Evolutionary conservation across 2,797 vertebrate genomes (phyloP).

Genomic region (Knipowitschia caucasica): DNA sequence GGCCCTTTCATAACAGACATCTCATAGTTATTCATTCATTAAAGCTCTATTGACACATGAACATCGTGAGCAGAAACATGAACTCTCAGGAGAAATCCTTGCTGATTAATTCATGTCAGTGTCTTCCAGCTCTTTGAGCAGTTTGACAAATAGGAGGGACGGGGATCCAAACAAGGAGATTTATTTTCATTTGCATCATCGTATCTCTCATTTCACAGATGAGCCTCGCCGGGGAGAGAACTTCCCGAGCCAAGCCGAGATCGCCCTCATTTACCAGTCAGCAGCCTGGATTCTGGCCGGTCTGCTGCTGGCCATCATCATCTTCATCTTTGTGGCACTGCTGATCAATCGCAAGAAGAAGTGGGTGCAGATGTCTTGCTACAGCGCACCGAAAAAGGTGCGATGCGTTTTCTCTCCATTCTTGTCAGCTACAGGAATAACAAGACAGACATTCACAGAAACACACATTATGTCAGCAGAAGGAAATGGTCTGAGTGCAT

Average conservation of each 20-base stretch:
- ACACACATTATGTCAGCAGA: not conserved
- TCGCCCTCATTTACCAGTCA: constrained; percentile 81
- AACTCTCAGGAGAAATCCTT: constrained; percentile 3
- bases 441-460: not conserved
- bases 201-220: constrained; percentile 46
- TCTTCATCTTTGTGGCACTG: constrained; percentile 74
- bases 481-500: not conserved
- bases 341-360: constrained; percentile 81
- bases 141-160: constrained; percentile 14
- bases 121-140: constrained; percentile 5
- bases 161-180: constrained; percentile 4
- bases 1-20: not conserved
- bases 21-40: not conserved
- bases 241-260: constrained; percentile 70
- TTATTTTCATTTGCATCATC: not conserved
- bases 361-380: constrained; percentile 84
- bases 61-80: constrained; percentile 27
- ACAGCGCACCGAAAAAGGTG: constrained; percentile 82
- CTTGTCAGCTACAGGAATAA: not conserved
- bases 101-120: constrained; percentile 15
- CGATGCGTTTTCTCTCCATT: constrained; percentile 18
- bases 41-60: constrained; percentile 34
- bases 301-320: constrained; percentile 78
- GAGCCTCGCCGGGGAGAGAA: constrained; percentile 49
- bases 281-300: constrained; percentile 81